Evolutionary conservation across 2,797 vertebrate species (phyloP).

Genomic region (Todus mexicanus): DNA sequence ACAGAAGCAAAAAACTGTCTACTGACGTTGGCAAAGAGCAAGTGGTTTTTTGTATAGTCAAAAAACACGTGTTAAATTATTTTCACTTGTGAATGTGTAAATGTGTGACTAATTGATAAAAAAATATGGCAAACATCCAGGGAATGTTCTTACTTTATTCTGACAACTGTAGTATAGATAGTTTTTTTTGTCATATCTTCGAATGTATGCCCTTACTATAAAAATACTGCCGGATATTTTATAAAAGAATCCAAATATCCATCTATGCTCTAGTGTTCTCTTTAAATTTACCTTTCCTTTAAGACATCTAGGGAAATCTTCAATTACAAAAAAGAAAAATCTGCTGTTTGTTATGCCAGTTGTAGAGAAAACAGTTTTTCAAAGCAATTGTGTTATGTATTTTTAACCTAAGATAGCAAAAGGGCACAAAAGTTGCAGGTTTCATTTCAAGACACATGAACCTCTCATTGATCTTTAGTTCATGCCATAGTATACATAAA

Average conservation of each 20-base stretch:
- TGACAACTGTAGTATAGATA: neutral
- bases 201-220: neutral
- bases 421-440: neutral
- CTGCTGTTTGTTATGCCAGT: accelerated
- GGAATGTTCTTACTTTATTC: neutral
- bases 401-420: neutral
- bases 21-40: neutral
- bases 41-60: neutral
- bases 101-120: neutral
- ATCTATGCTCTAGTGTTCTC: accelerated
- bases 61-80: neutral
- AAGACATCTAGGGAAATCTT: neutral
- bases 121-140: neutral
- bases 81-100: neutral
- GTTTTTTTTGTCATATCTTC: neutral
- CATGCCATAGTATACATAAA: neutral
- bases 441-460: neutral
- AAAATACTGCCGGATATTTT: neutral
- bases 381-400: neutral
- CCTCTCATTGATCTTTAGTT: neutral
- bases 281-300: neutral
- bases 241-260: neutral
- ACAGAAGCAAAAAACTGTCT: neutral
- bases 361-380: neutral
- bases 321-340: neutral